A percentile compares a stretch with the other conserved stretches of the same genome.
These are phyloP conservation scores for Leptopilina clavipes DNA, from an alignment of 1,140 invertebrate species.

Conservation along the genomic window DNA sequence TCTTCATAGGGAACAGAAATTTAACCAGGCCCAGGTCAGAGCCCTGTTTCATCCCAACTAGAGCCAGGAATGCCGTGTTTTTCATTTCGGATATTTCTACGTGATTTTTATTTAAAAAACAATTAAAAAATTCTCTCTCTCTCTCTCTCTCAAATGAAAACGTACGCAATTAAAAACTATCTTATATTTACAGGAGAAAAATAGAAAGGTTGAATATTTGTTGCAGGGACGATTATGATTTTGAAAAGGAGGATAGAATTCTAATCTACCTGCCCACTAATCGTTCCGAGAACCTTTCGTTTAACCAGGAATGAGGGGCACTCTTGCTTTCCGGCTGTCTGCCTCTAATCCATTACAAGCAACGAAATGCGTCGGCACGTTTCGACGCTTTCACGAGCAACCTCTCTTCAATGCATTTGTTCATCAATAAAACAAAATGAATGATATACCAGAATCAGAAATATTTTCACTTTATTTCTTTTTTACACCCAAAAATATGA, in stretches of 20 bases:
- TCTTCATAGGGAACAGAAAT: too few relatives aligned
- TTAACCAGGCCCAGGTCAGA: too few relatives aligned
- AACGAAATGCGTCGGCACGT: constrained; percentile 39
- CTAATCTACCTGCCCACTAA: constrained; percentile 36
- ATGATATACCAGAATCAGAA: not conserved
- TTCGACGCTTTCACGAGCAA: not conserved
- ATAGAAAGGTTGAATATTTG: not conserved
- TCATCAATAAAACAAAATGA: not conserved
- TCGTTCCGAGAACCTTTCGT: constrained; percentile 35
- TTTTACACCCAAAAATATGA: not conserved
- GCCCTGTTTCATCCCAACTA: too few relatives aligned
- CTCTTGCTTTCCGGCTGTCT: constrained; percentile 38
- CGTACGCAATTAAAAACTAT: too few relatives aligned
- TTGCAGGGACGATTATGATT: not conserved
- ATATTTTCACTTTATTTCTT: too few relatives aligned
- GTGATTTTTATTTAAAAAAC: too few relatives aligned
- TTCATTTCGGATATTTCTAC: too few relatives aligned
- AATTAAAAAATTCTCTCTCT: too few relatives aligned
- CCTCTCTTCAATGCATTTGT: not conserved
- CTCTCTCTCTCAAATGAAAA: too few relatives aligned
- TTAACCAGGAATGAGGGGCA: constrained; percentile 24
- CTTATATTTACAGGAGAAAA: too few relatives aligned
- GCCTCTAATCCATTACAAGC: constrained; percentile 40
- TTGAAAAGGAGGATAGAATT: constrained; percentile 11
- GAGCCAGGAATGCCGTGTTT: too few relatives aligned